These are phyloP conservation scores for Chiroxiphia lanceolata DNA, from an alignment of 2,797 vertebrate species.

Conservation along the genomic window DNA sequence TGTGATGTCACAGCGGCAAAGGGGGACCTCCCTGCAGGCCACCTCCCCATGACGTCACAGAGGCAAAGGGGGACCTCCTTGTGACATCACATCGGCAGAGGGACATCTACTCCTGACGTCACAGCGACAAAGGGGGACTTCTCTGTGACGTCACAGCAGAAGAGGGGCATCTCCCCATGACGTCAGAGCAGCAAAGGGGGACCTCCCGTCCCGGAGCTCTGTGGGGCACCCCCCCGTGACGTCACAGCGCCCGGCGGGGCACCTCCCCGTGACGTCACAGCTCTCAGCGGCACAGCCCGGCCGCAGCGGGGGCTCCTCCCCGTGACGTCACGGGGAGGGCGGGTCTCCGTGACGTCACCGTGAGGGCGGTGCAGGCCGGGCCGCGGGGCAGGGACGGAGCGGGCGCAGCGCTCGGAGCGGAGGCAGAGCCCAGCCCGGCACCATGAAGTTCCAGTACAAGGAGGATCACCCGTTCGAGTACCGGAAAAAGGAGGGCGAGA, in stretches of 20 bases:
- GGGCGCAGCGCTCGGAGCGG: background rate
- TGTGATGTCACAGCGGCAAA: background rate
- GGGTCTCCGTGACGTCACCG: slow-evolving; percentile 59
- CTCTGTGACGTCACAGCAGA: background rate
- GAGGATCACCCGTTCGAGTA: slow-evolving; percentile 98
- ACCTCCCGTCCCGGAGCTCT: no score
- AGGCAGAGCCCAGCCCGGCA: background rate
- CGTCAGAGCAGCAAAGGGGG: background rate
- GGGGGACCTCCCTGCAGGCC: no score
- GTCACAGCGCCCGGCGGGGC: no score
- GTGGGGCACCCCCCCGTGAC: no score
- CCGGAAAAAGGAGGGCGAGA: slow-evolving; percentile 97
- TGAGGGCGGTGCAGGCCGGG: background rate
- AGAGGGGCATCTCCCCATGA: background rate
- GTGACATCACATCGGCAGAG: no score
- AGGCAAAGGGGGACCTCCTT: background rate
- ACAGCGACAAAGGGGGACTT: no score
- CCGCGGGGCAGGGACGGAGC: background rate
- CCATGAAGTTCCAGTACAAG: slow-evolving; percentile 98
- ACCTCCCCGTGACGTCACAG: background rate
- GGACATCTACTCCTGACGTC: no score
- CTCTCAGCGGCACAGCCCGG: no score
- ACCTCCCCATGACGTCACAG: background rate
- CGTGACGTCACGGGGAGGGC: background rate
- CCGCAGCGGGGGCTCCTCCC: no score